These are phyloP conservation scores for Cryptophagus acutangulus DNA, from an alignment of 2,888 invertebrate species.

Conservation along the genomic window DNA sequence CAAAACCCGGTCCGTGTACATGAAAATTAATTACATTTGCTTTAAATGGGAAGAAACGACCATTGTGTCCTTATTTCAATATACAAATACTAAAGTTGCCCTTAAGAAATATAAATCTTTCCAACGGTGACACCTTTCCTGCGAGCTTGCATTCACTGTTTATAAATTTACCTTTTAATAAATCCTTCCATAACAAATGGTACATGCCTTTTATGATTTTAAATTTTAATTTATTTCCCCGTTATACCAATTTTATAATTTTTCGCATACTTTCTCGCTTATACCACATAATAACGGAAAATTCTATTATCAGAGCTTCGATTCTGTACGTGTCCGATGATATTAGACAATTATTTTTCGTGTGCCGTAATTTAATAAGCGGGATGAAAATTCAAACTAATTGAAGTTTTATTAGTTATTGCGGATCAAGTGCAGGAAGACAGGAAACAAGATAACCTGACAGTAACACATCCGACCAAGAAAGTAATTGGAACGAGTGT, in stretches of 20 bases:
- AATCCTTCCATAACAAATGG: constrained; percentile 25
- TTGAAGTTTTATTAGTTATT: constrained; percentile 7
- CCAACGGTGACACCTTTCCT: constrained; percentile 22
- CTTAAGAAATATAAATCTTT: constrained; percentile 26
- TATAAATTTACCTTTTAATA: constrained; percentile 28
- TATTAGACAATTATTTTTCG: no score
- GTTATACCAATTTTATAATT: no score
- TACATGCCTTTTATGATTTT: constrained; percentile 25
- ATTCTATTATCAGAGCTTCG: no score
- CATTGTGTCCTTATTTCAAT: constrained; percentile 16
- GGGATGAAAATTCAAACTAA: constrained; percentile 3
- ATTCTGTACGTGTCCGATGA: no score
- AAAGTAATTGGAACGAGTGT: constrained; percentile 23
- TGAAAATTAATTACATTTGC: constrained; percentile 15
- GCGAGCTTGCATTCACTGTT: constrained; percentile 20
- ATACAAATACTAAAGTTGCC: constrained; percentile 12
- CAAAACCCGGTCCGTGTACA: neutral
- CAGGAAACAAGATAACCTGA: constrained; percentile 15
- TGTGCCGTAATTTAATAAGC: no score
- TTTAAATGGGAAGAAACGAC: constrained; percentile 13
- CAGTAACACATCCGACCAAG: constrained; percentile 15
- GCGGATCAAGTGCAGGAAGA: constrained; percentile 6
- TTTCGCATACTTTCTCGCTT: no score
- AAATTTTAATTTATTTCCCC: constrained; percentile 18
- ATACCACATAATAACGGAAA: no score